Percentiles rank a stretch among this genome's conserved stretches.
These are phyloP conservation scores for Drosophila lini DNA, from an alignment of 1,140 invertebrate genomes.

Conservation along the genomic window DNA sequence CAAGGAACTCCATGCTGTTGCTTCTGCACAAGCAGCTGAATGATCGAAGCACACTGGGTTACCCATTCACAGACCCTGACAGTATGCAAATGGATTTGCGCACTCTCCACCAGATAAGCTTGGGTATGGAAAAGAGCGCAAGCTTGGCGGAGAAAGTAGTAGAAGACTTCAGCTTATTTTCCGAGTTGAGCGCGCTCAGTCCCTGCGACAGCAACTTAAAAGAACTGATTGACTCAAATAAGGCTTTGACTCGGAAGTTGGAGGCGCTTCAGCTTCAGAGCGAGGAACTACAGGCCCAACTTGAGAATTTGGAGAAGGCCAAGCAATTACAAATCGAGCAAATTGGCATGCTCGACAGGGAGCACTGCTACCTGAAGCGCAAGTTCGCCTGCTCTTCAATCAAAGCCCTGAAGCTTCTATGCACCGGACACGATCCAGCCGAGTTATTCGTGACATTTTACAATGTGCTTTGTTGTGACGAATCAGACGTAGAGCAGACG, in stretches of 20 bases:
- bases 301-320: not conserved
- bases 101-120: slow-evolving; percentile 29
- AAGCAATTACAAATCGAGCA: not conserved
- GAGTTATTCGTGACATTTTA: slow-evolving; percentile 44
- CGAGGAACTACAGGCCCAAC: not conserved
- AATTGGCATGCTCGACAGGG: slow-evolving; percentile 14
- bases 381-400: slow-evolving; percentile 32
- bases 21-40: slow-evolving; percentile 68
- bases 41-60: slow-evolving; percentile 20
- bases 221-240: slow-evolving; percentile 24
- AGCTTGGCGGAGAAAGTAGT: not conserved
- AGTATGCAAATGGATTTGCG: slow-evolving; percentile 39
- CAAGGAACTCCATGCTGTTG: slow-evolving; percentile 64
- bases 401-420: slow-evolving; percentile 31
- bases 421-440: not conserved
- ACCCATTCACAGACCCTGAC: slow-evolving; percentile 63
- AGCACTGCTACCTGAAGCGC: slow-evolving; percentile 40
- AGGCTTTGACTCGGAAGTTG: slow-evolving; percentile 12
- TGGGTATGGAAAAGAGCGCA: not conserved
- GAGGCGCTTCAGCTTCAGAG: slow-evolving; percentile 11
- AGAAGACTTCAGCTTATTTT: not conserved
- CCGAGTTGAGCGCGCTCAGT: not conserved
- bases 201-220: not conserved
- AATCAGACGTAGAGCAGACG: slow-evolving; percentile 3
- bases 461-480: slow-evolving; percentile 23